These are phyloP conservation scores for Prorops nasuta DNA, from an alignment of 1,140 invertebrate species.

Conservation along the genomic window DNA sequence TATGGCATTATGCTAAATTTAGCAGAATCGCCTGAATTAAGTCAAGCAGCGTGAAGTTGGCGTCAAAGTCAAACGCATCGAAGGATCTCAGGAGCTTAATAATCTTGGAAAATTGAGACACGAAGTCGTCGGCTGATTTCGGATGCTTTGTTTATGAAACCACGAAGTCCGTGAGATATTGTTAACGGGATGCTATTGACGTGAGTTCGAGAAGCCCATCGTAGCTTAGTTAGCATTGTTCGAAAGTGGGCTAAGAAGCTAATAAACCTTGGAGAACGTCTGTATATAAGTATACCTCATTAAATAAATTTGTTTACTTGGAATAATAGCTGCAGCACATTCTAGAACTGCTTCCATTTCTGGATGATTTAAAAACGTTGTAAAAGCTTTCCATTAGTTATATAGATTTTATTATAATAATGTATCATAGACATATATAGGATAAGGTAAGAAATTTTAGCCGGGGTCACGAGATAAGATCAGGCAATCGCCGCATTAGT, in stretches of 20 bases:
- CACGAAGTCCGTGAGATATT: conserved; percentile 6
- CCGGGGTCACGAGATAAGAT: too few relatives aligned
- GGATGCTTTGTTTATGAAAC: conserved; percentile 10
- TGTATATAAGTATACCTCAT: not conserved
- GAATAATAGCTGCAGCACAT: too few relatives aligned
- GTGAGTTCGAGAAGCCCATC: conserved; percentile 1
- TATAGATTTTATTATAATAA: not conserved
- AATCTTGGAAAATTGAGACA: conserved; percentile 11
- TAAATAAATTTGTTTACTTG: too few relatives aligned
- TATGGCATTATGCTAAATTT: too few relatives aligned
- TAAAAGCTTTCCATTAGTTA: not conserved
- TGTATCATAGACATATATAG: not conserved
- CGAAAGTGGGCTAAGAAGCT: conserved; percentile 19
- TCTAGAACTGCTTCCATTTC: too few relatives aligned
- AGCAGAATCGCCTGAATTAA: too few relatives aligned
- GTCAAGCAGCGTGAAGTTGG: too few relatives aligned
- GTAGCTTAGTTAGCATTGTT: conserved; percentile 11
- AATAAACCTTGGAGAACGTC: conserved; percentile 10
- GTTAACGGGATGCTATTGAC: conserved; percentile 4
- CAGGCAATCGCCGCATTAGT: too few relatives aligned
- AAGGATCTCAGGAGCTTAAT: too few relatives aligned
- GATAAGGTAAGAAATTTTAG: not conserved
- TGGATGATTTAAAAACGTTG: not conserved
- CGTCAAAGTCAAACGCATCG: too few relatives aligned
- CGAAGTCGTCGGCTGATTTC: not conserved